Conservation (phyloP, 2,113 vertebrate genomes). For the Sigmodon hispidus region DNA sequence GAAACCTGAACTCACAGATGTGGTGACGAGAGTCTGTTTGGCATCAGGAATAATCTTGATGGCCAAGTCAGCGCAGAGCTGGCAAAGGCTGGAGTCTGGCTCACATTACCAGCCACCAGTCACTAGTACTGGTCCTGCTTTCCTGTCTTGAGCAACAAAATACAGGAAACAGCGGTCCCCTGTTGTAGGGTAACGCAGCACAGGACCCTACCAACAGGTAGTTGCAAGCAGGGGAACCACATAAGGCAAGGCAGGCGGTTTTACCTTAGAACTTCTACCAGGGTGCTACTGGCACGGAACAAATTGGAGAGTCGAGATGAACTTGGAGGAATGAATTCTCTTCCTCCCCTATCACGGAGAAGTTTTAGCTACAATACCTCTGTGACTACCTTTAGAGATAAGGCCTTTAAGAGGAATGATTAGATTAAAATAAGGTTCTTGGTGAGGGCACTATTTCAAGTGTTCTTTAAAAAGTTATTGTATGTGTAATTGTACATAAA, state of each 20-base stretch:
- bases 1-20: neutral
- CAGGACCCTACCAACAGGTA: accelerated
- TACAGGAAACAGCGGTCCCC: neutral
- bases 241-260: accelerated
- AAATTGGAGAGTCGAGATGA: neutral
- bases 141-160: neutral
- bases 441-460: neutral
- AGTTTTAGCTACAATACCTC: neutral
- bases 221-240: neutral
- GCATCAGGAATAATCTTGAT: neutral
- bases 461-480: neutral
- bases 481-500: neutral
- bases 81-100: neutral
- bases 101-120: neutral
- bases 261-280: neutral
- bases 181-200: accelerated
- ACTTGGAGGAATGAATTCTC: neutral
- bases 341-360: neutral
- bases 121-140: neutral
- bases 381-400: neutral
- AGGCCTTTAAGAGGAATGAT: neutral
- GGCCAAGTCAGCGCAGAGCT: neutral
- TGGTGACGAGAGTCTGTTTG: neutral
- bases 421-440: neutral
- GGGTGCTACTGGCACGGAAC: neutral